Conservation (phyloP, 2,888 invertebrate species). For the Acanthosoma haemorrhoidale region DNA sequence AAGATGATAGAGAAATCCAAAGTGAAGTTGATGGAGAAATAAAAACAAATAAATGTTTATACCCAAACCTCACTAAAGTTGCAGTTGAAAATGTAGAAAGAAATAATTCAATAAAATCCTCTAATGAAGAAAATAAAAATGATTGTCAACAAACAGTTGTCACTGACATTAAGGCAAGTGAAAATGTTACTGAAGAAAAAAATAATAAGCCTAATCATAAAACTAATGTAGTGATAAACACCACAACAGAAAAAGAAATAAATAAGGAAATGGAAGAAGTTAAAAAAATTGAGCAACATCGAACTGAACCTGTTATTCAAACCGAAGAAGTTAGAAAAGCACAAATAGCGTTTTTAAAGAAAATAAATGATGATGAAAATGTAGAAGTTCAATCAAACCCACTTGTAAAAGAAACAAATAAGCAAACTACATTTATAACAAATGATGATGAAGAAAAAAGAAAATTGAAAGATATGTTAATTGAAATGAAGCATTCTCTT, state of each 20-base stretch:
- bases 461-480: slow-evolving; percentile 61
- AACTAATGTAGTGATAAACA: slow-evolving; percentile 18
- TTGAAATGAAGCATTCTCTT: slow-evolving; percentile 71
- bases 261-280: not conserved
- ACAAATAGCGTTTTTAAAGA: slow-evolving; percentile 46
- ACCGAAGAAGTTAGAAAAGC: slow-evolving; percentile 44
- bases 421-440: not conserved
- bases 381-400: slow-evolving; percentile 71
- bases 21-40: not conserved
- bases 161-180: not conserved
- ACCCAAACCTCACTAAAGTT: slow-evolving; percentile 26
- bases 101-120: slow-evolving; percentile 1
- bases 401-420: slow-evolving; percentile 43
- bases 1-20: not conserved
- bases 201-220: slow-evolving; percentile 22
- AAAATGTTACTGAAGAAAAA: slow-evolving; percentile 33
- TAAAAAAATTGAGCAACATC: slow-evolving; percentile 16
- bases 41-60: not conserved
- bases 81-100: slow-evolving; percentile 15
- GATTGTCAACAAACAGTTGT: not conserved
- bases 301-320: not conserved
- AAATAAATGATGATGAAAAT: not conserved
- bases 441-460: slow-evolving; percentile 22
- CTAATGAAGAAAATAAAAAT: slow-evolving; percentile 28
- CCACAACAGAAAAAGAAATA: slow-evolving; percentile 15